Conservation (phyloP, 2,888 invertebrate species). For the Oxycera nigricornis region DNA sequence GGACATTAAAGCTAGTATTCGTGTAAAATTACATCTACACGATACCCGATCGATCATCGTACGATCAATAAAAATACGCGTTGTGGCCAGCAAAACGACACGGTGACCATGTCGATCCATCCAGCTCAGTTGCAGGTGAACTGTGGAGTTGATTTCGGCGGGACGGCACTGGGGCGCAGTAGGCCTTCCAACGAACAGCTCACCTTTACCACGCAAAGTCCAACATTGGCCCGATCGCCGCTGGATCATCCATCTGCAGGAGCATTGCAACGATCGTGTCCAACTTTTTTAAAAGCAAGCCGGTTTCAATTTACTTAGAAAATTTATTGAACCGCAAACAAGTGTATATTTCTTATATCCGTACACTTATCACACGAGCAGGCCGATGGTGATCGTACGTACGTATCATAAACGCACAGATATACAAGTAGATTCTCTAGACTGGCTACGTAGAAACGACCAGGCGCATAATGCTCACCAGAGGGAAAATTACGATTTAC, state of each 20-base stretch:
- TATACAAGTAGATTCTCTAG: not conserved
- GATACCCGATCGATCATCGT: slow-evolving; percentile 22
- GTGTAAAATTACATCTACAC: slow-evolving; percentile 31
- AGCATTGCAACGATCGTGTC: slow-evolving; percentile 17
- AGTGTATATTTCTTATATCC: slow-evolving; percentile 16
- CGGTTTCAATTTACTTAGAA: slow-evolving; percentile 39
- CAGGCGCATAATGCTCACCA: not conserved
- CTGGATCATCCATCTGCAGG: not conserved
- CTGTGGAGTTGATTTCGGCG: not conserved
- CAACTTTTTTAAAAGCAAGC: slow-evolving; percentile 19
- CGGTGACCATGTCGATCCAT: not conserved
- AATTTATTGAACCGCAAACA: slow-evolving; percentile 37
- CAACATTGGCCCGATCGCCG: not conserved
- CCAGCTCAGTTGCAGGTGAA: not conserved
- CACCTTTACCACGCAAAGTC: not conserved
- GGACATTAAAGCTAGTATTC: too few species aligned
- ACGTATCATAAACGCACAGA: not conserved
- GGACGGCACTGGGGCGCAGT: not conserved
- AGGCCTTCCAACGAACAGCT: not conserved
- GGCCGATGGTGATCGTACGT: slow-evolving; percentile 13
- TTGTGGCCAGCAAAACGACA: not conserved
- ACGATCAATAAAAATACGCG: not conserved
- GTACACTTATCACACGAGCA: slow-evolving; percentile 10
- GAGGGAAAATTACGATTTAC: slow-evolving; percentile 14
- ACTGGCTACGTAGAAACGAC: not conserved